Evolutionary conservation across 2,888 invertebrate species (phyloP).

Genomic region (Morpho helenor): DNA sequence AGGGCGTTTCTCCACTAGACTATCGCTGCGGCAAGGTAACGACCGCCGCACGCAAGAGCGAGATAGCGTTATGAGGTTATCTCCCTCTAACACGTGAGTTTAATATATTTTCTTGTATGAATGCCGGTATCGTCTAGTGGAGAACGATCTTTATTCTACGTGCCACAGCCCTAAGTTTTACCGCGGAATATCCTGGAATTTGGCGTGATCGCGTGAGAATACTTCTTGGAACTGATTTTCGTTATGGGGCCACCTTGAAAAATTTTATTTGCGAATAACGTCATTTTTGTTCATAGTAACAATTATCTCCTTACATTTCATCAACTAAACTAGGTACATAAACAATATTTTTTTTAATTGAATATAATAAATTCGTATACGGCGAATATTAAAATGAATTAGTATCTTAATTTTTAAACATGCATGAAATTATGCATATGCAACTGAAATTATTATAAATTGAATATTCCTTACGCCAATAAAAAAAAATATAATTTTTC

Average conservation of each 20-base stretch:
- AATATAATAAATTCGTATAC: no score
- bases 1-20: slow-evolving; percentile 11
- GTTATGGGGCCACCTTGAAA: slow-evolving; percentile 18
- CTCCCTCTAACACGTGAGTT: slow-evolving; percentile 1
- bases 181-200: slow-evolving; percentile 26
- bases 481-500: no score
- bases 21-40: slow-evolving; percentile 9
- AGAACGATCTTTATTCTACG: slow-evolving; percentile 46
- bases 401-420: no score
- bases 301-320: neutral
- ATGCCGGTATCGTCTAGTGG: slow-evolving; percentile 7
- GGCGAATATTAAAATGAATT: no score
- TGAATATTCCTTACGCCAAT: no score
- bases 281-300: neutral
- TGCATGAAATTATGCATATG: no score
- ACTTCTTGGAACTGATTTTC: slow-evolving; percentile 30
- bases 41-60: neutral
- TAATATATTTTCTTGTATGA: neutral
- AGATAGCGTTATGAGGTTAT: slow-evolving; percentile 1
- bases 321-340: neutral
- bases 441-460: no score
- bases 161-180: slow-evolving; percentile 44
- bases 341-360: no score
- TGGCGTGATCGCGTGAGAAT: slow-evolving; percentile 21
- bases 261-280: neutral